phyloP scores from a whole-genome alignment of 2,797 vertebrate species.

The Antrozous pallidus region DNA sequence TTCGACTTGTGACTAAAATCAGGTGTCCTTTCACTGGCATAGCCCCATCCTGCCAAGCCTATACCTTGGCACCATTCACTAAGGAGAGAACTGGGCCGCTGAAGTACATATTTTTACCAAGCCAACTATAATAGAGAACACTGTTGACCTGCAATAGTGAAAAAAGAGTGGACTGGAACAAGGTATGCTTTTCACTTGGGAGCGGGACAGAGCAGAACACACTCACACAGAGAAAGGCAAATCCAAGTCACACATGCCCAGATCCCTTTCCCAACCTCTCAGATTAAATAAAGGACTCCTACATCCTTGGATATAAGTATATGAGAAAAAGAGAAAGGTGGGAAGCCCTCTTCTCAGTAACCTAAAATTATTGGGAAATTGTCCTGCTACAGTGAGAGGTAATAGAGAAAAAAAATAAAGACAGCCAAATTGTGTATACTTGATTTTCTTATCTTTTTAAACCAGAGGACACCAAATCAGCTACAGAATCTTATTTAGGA shows the following conservation, averaged over 20 bases:
- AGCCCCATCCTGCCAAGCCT: not conserved
- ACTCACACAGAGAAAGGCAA: not conserved
- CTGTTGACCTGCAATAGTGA: not conserved
- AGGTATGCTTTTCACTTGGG: not conserved
- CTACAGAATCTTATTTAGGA: slow-evolving; percentile 21
- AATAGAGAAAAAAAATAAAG: not conserved
- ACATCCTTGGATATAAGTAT: not conserved
- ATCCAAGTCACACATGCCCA: too few relatives aligned
- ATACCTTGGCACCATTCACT: not conserved
- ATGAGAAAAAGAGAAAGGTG: not conserved
- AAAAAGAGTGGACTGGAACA: not conserved
- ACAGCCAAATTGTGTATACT: not conserved
- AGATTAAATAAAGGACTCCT: not conserved
- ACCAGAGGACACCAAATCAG: not conserved
- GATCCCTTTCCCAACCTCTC: not conserved
- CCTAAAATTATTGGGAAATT: not conserved
- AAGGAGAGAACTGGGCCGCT: not conserved
- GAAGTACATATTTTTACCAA: not conserved
- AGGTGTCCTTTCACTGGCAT: not conserved
- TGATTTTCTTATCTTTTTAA: slow-evolving; percentile 28
- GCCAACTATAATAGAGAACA: not conserved
- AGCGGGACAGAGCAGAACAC: not conserved
- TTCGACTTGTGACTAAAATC: not conserved
- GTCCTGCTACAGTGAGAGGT: not conserved
- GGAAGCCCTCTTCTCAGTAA: not conserved